A percentile compares a stretch with the other conserved stretches of the same genome.
Conservation (phyloP, 2,797 vertebrate species). For the Spinus pinus region DNA sequence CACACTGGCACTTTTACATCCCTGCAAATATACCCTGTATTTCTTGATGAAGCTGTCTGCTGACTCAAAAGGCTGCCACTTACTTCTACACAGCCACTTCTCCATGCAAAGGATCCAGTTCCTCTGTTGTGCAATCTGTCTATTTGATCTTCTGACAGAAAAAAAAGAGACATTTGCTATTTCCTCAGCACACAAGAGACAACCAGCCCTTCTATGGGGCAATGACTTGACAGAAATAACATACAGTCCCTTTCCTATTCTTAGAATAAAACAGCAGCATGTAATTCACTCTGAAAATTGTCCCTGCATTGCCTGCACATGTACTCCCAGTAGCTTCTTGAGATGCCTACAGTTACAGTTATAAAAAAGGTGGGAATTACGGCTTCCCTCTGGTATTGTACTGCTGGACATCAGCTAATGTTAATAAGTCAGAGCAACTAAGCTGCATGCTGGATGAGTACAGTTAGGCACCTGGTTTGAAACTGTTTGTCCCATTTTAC, state of each 20-base stretch:
- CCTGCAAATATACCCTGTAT: not conserved
- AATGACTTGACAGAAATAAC: not conserved
- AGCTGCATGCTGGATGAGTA: not conserved
- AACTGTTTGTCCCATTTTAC: not conserved
- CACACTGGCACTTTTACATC: not conserved
- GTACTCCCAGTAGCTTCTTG: not conserved
- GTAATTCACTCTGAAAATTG: not conserved
- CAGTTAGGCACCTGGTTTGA: not conserved
- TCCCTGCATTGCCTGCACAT: rapidly evolving
- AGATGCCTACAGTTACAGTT: not conserved
- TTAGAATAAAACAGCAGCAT: not conserved
- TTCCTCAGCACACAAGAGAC: not conserved
- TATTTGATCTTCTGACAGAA: not conserved
- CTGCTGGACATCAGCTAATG: not conserved
- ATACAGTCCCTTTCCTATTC: not conserved
- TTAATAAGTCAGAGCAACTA: not conserved
- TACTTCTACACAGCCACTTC: not conserved
- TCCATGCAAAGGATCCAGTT: not conserved
- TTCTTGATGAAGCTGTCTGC: not conserved
- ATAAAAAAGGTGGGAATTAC: not conserved
- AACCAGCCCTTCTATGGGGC: not conserved
- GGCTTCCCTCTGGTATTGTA: not conserved
- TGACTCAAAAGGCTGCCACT: not conserved
- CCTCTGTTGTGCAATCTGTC: slow-evolving; percentile 46
- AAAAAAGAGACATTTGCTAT: not conserved